Evolutionary conservation across 2,888 invertebrate species (phyloP).

Genomic region (Tinea semifulvella): DNA sequence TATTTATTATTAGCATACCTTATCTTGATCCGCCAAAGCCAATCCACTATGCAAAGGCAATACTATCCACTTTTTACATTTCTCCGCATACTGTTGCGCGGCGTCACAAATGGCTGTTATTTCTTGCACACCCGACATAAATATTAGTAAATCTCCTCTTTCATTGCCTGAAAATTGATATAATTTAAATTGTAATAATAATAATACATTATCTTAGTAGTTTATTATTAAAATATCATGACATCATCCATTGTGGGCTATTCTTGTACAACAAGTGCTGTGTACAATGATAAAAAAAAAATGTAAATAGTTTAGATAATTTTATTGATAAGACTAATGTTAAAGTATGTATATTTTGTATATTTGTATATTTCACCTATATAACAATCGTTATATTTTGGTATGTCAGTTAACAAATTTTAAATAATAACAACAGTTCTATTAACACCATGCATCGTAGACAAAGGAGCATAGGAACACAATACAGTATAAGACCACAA

Average conservation of each 20-base stretch:
- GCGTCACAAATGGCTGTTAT: conserved; percentile 89
- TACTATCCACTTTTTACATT: conserved; percentile 89
- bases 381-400: too few relatives aligned
- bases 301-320: too few relatives aligned
- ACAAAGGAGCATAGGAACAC: too few relatives aligned
- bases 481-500: too few relatives aligned
- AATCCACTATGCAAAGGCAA: conserved; percentile 92
- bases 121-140: conserved; percentile 94
- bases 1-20: conserved; percentile 70
- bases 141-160: conserved; percentile 93
- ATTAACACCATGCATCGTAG: too few relatives aligned
- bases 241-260: background rate
- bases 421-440: too few relatives aligned
- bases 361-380: too few relatives aligned
- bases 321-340: too few relatives aligned
- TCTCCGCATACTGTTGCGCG: conserved; percentile 79
- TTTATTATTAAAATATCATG: background rate
- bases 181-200: background rate
- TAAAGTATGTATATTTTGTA: too few relatives aligned
- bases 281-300: background rate
- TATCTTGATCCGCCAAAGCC: conserved; percentile 95
- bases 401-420: too few relatives aligned
- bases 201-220: background rate
- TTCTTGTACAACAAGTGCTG: background rate
- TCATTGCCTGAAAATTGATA: conserved; percentile 67